These are phyloP conservation scores for Xylocopa sonorina DNA, from an alignment of 1,140 invertebrate genomes.

Conservation along the genomic window DNA sequence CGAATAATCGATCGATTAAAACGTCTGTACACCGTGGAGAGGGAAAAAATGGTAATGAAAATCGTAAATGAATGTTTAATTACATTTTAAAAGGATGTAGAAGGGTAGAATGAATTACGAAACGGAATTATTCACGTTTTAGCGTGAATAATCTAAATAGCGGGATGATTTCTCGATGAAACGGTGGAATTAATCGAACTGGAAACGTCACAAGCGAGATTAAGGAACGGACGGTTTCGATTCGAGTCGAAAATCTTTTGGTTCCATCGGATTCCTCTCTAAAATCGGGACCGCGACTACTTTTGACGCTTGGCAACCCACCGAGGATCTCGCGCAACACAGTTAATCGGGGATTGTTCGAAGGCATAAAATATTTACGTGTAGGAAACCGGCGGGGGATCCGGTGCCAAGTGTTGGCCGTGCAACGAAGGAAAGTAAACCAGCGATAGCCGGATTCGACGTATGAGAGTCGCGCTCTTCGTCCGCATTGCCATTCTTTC, in stretches of 20 bases:
- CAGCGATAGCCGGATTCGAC: slow-evolving; percentile 3
- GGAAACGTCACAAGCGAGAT: background rate
- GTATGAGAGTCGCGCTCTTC: slow-evolving; percentile 2
- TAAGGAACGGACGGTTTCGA: no score
- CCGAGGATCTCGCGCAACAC: slow-evolving; percentile 25
- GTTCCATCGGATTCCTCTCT: background rate
- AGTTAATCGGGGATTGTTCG: slow-evolving; percentile 55
- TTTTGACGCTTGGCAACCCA: slow-evolving; percentile 43
- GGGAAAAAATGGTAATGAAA: background rate
- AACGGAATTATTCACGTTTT: no score
- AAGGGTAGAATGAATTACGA: no score
- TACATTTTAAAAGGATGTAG: no score
- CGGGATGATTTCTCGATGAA: no score
- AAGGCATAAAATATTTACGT: slow-evolving; percentile 43
- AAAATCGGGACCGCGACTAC: background rate
- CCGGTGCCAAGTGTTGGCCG: slow-evolving; percentile 43
- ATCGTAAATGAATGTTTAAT: no score
- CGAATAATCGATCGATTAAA: background rate
- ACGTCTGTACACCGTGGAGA: background rate
- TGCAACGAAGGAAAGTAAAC: background rate
- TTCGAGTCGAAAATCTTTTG: background rate
- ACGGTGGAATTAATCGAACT: background rate
- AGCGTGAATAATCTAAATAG: background rate
- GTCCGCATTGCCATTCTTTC: slow-evolving; percentile 34
- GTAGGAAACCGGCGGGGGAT: background rate